Conservation (phyloP, 2,888 invertebrate genomes). For the Caenorhabditis zanzibari region DNA sequence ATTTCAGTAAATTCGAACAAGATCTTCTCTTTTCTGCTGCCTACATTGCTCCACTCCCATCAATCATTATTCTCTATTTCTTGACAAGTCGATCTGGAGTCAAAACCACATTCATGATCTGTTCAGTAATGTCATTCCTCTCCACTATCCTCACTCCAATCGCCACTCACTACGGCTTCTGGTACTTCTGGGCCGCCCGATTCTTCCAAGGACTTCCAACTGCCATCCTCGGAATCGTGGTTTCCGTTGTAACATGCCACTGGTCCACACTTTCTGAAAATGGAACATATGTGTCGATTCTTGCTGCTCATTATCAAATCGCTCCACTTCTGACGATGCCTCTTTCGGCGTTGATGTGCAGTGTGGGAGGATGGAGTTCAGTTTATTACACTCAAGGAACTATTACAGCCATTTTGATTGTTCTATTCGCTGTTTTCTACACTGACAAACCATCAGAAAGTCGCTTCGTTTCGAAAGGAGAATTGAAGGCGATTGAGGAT, state of each 20-base stretch:
- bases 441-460: constrained; percentile 62
- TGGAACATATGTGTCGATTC: constrained; percentile 69
- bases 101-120: constrained; percentile 65
- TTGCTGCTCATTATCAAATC: constrained; percentile 69
- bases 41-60: constrained; percentile 62
- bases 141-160: constrained; percentile 67
- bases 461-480: constrained; percentile 45
- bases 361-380: constrained; percentile 65
- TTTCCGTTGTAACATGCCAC: constrained; percentile 64
- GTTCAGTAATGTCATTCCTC: constrained; percentile 66
- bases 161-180: constrained; percentile 67
- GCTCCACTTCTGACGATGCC: constrained; percentile 73
- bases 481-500: constrained; percentile 59
- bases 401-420: constrained; percentile 62
- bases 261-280: constrained; percentile 70
- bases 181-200: constrained; percentile 60
- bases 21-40: constrained; percentile 65
- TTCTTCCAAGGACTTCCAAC: constrained; percentile 67
- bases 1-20: constrained; percentile 58
- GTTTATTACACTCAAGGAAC: constrained; percentile 69
- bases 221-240: constrained; percentile 55
- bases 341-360: constrained; percentile 66
- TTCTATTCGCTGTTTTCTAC: constrained; percentile 65
- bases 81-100: constrained; percentile 60
- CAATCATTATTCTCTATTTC: constrained; percentile 60